A percentile compares a stretch with the other conserved stretches of the same genome.
Conservation (phyloP, 30 jellyfish, hydroid and myxozoan genomes). For the Clytia hemisphaerica region DNA sequence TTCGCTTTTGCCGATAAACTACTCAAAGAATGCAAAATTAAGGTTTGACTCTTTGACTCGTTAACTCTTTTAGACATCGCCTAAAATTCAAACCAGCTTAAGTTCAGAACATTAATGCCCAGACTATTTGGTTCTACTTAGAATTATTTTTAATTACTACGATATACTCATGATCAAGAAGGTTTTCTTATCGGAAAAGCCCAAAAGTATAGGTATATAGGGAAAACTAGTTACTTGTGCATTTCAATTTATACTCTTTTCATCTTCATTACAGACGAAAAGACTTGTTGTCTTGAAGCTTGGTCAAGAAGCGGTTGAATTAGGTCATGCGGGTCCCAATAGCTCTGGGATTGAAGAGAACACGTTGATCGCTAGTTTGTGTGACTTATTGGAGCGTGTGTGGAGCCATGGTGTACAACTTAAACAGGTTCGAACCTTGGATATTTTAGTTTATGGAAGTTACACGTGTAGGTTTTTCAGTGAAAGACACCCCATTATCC, state of each 20-base stretch:
- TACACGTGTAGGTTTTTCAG: neutral
- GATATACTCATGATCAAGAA: no score
- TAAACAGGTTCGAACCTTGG: conserved; percentile 43
- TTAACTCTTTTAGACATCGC: no score
- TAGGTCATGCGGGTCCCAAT: conserved; percentile 89
- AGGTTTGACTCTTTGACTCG: conserved; percentile 23
- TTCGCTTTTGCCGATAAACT: conserved; percentile 88
- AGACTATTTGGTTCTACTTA: no score
- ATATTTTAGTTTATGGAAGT: neutral
- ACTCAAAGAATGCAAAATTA: conserved; percentile 91
- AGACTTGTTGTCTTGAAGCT: conserved; percentile 82
- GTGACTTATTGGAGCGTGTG: conserved; percentile 93
- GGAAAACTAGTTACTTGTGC: neutral
- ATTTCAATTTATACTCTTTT: neutral
- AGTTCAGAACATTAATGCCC: no score
- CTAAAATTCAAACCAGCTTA: no score
- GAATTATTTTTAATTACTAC: no score
- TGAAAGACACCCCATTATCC: neutral
- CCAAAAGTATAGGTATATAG: no score
- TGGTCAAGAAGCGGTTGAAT: conserved; percentile 97
- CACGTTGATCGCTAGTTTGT: conserved; percentile 89
- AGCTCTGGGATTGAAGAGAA: conserved; percentile 88
- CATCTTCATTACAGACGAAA: conserved; percentile 57
- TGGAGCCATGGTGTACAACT: conserved; percentile 99
- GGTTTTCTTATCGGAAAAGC: no score